Evolutionary conservation across 35 echinoderm and acorn worm genomes (phyloP).

Genomic region (Eucidaris tribuloides): DNA sequence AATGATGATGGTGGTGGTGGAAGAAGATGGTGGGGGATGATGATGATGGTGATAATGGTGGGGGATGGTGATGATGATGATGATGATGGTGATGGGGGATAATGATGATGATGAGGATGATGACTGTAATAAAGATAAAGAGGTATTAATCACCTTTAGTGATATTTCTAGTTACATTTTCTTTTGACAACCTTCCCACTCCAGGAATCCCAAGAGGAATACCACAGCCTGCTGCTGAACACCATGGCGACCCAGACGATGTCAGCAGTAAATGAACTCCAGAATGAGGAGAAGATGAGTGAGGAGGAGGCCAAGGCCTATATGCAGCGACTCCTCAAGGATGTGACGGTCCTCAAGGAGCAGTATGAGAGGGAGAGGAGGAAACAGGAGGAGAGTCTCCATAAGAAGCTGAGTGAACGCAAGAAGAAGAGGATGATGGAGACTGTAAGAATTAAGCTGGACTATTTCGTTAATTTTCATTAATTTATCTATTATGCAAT

Average conservation of each 20-base stretch:
- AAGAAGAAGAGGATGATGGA: constrained; percentile 75
- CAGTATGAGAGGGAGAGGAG: constrained; percentile 70
- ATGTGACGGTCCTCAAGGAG: constrained; percentile 61
- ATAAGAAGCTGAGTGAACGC: constrained; percentile 75
- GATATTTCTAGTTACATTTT: background rate
- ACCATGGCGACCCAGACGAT: constrained; percentile 76
- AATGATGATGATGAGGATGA: background rate
- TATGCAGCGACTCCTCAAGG: constrained; percentile 48
- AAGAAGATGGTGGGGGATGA: background rate
- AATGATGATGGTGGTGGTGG: background rate
- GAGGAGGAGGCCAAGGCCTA: constrained; percentile 63
- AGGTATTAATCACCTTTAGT: background rate
- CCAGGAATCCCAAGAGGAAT: constrained; percentile 69
- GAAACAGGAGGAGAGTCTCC: constrained; percentile 73
- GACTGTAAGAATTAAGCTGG: constrained; percentile 51
- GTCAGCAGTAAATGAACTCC: constrained; percentile 47
- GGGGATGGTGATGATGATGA: background rate
- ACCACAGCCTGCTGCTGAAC: constrained; percentile 73
- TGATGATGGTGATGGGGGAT: background rate
- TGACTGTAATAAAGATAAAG: background rate
- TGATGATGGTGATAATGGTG: background rate
- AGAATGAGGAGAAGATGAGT: constrained; percentile 60
- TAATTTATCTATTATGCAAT: background rate
- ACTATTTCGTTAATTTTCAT: background rate
- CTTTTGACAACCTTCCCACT: background rate